Evolutionary conservation across 2,797 vertebrate species (phyloP).

Genomic region (Enteromius fasciolatus): DNA sequence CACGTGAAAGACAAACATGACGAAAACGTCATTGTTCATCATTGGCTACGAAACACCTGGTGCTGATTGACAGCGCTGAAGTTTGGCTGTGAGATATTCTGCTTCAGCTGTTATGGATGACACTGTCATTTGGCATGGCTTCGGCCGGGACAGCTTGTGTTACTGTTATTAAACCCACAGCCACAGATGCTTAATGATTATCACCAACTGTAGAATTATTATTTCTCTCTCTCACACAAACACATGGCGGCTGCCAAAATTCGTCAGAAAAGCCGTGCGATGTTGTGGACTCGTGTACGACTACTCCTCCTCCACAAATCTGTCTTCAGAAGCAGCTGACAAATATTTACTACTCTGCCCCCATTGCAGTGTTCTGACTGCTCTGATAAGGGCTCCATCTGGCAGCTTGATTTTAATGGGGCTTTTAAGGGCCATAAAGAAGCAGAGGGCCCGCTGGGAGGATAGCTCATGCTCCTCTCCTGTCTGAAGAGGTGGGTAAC

Average conservation of each 20-base stretch:
- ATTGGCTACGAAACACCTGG: slow-evolving; percentile 17
- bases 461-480: slow-evolving; percentile 36
- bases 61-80: slow-evolving; percentile 12
- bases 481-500: slow-evolving; percentile 16
- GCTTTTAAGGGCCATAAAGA: slow-evolving; percentile 77
- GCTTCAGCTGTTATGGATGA: slow-evolving; percentile 27
- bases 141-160: slow-evolving; percentile 29
- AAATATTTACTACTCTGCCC: slow-evolving; percentile 78
- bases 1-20: slow-evolving; percentile 42
- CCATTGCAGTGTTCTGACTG: slow-evolving; percentile 55
- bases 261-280: background rate
- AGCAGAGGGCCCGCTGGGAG: slow-evolving; percentile 65
- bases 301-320: slow-evolving; percentile 26
- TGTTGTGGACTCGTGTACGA: background rate
- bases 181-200: slow-evolving; percentile 43
- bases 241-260: background rate
- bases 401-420: slow-evolving; percentile 69
- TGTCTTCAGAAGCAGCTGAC: slow-evolving; percentile 68
- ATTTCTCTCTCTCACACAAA: slow-evolving; percentile 52
- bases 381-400: slow-evolving; percentile 77
- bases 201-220: slow-evolving; percentile 28
- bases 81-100: slow-evolving; percentile 17
- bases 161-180: slow-evolving; percentile 27
- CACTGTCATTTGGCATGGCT: slow-evolving; percentile 10
- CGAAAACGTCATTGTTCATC: background rate